Evolutionary conservation across 2,113 vertebrate species (phyloP), one percentile per base, ranked within the genome.

Genomic region (Psephotus haematonotus): DNA sequence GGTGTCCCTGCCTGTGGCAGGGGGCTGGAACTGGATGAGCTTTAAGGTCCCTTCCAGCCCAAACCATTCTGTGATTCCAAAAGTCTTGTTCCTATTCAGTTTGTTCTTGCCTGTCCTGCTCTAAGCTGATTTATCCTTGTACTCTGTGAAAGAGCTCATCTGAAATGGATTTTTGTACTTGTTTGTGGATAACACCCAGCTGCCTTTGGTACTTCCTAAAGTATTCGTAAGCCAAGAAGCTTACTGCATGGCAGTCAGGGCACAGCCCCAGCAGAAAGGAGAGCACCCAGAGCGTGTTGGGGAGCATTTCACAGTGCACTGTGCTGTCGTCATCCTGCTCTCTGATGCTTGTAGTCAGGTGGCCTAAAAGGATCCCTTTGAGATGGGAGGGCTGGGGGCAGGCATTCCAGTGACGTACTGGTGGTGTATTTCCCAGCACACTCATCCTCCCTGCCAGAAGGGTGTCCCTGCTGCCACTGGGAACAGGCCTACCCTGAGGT

Each of bases 281-380:
- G 59, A 74, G 50, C 50, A 20, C 46, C 13, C 29, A 6, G 10
- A 1, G 16, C 2, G 4, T 9, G 17, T 14, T 47, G 0, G 0
- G 62, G 31, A 16, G 17, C 1, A 6, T 80, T 29, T 44, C 23
- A 17, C 17, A 1, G 0, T 0, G 13, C 10, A 10, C 64, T 23
- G 39, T 39, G 35, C 50, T 47, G 6, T 11, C 78, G 60, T 23
- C 16, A 2, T 24, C 24, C 68, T 13, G 31, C 6, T 28, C 24
- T 20, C 29, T 7, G 24, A 11, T 52, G 67, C 50, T 17, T 10
- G 50, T 11, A 37, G 10, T 6, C 44, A 47, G 24, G 1, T 17
- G 60, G 69, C 43, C 41, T n/a, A 3, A 52, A 69, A 1, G 29
- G 44, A 25, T 53, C 67, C n/a, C n/a, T 44, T 49, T 57, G 7